Evolutionary conservation across 2,888 invertebrate species (phyloP).

Genomic region (Bombyx huttoni): DNA sequence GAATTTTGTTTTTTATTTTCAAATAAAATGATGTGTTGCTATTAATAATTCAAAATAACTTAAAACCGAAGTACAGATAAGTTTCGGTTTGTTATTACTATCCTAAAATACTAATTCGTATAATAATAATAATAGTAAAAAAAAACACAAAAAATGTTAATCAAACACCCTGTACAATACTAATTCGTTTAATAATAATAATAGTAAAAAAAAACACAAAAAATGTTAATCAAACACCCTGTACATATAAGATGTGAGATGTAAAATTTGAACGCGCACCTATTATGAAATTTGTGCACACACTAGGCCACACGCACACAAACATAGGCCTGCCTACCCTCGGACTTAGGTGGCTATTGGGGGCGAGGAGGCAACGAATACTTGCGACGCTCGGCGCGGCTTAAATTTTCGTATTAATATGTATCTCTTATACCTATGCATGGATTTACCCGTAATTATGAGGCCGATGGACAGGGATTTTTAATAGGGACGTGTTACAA

Average conservation of each 20-base stretch:
- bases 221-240: slow-evolving; percentile 25
- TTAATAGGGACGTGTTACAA: slow-evolving; percentile 8
- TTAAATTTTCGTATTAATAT: slow-evolving; percentile 69
- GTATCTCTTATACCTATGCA: slow-evolving; percentile 50
- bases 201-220: not conserved
- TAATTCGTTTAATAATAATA: too few relatives aligned
- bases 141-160: too few relatives aligned
- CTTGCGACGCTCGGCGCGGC: slow-evolving; percentile 56
- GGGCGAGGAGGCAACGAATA: slow-evolving; percentile 36
- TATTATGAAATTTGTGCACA: slow-evolving; percentile 65
- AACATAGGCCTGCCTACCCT: slow-evolving; percentile 21
- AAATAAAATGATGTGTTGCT: too few relatives aligned
- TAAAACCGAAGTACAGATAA: too few relatives aligned
- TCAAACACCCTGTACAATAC: not conserved
- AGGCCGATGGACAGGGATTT: slow-evolving; percentile 22
- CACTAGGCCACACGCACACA: slow-evolving; percentile 37
- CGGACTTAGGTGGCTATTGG: slow-evolving; percentile 55
- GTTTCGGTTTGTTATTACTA: too few relatives aligned
- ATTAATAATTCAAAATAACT: too few relatives aligned
- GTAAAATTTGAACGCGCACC: slow-evolving; percentile 69
- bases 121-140: too few relatives aligned
- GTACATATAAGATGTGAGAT: slow-evolving; percentile 56
- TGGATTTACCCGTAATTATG: slow-evolving; percentile 55
- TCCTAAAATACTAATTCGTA: too few relatives aligned
- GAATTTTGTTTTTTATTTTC: too few relatives aligned